Evolutionary conservation across 2,797 vertebrate species (phyloP), one percentile per base, ranked within the genome.

Genomic region (Falco rusticolus): DNA sequence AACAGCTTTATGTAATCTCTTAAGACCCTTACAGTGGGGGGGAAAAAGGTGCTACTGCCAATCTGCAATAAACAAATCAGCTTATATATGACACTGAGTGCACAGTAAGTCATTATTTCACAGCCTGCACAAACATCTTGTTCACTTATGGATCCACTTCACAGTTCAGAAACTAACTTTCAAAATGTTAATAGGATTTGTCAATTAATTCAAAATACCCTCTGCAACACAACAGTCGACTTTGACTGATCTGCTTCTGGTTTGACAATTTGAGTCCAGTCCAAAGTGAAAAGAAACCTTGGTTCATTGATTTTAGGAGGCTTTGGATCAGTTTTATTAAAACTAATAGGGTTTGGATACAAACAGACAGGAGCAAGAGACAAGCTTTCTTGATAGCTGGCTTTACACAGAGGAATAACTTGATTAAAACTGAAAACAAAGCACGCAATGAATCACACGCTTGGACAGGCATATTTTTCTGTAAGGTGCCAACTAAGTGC

Each of bases 401-500:
- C 43, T 89, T 81, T 94, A 91, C 33, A 70, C 43, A 91, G 51
- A 78, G 26, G 48, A 81, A 66, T 65, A 59, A 63, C 25, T 86
- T 66, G 53, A 84, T 89, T 94, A 75, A 93, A 93, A 82, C 7
- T 51, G 57, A 84, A 84, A 93, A 75, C 9, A 78, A 86, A 91
- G 29, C 4, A 0, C 28, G 60, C 43, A 75, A 60, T 71, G 33
- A 82, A 89, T 84, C 57, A 84, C 24, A 33, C 10, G 29, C 7
- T 87, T 84, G 81, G 65, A 84, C 29, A 64, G 33, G 20, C 22
- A 59, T 66, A 54, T 81, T 93, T 66, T 94, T 86, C 60, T 63
- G 14, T 41, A 54, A 45, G 22, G 29, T 74, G 20, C 24, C 65
- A 93, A 41, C 31, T 24, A 63, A 81, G 34, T 0, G 0, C 33